These are phyloP conservation scores for Bombus waltoni DNA, from an alignment of 1,140 invertebrate species.

Conservation along the genomic window DNA sequence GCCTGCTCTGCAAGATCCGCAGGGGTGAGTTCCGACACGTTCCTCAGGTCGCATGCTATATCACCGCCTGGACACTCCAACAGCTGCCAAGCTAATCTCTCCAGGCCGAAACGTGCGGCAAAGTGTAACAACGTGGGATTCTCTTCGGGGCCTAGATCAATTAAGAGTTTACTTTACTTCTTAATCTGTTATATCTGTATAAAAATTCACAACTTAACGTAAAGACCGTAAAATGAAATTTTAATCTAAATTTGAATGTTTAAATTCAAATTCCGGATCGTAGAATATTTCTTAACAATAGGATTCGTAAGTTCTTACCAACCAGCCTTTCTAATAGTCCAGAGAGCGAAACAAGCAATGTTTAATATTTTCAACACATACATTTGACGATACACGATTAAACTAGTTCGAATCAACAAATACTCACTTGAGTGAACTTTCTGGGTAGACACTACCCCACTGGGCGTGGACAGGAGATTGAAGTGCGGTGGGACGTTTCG, in stretches of 20 bases:
- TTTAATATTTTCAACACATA: no score
- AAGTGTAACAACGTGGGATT: slow-evolving; percentile 95
- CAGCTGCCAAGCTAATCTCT: slow-evolving; percentile 91
- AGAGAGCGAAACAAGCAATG: background rate
- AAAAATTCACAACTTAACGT: no score
- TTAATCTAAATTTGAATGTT: no score
- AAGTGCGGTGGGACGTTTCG: slow-evolving; percentile 92
- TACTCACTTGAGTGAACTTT: slow-evolving; percentile 80
- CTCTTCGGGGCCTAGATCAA: slow-evolving; percentile 87
- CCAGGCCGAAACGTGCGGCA: slow-evolving; percentile 92
- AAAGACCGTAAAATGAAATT: no score
- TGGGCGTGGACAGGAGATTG: slow-evolving; percentile 85
- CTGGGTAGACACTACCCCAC: slow-evolving; percentile 69
- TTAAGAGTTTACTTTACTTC: background rate
- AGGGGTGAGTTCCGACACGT: slow-evolving; percentile 90
- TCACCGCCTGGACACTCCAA: slow-evolving; percentile 93
- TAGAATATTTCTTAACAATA: no score
- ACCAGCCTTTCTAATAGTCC: slow-evolving; percentile 10
- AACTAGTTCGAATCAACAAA: background rate
- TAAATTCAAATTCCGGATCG: no score
- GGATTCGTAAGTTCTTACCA: slow-evolving; percentile 21
- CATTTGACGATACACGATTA: background rate
- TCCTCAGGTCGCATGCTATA: slow-evolving; percentile 89
- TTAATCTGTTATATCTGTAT: no score
- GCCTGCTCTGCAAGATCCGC: slow-evolving; percentile 90